Conservation (phyloP, 2,113 vertebrate species). For the Podarcis muralis region DNA sequence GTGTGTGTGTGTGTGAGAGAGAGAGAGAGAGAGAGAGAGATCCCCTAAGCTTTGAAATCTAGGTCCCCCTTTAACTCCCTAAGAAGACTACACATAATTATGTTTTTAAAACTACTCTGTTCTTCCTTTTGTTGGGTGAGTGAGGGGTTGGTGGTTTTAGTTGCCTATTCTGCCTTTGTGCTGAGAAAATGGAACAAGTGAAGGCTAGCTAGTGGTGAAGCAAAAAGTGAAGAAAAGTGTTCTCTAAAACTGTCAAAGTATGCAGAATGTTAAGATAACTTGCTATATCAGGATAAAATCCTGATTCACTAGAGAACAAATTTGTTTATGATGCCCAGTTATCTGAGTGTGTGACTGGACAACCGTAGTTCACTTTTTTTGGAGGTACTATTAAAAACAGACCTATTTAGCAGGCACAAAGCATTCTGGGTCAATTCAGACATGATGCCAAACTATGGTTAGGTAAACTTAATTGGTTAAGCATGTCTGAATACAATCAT, state of each 20-base stretch:
- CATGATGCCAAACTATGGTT: neutral
- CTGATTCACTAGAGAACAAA: neutral
- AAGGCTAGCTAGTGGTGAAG: neutral
- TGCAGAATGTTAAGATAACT: neutral
- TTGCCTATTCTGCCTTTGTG: neutral
- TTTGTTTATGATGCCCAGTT: neutral
- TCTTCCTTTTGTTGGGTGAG: neutral
- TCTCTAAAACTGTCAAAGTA: too few species aligned
- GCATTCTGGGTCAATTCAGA: neutral
- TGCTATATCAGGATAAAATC: neutral
- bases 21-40: too few species aligned
- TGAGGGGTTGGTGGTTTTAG: neutral
- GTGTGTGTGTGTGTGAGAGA: neutral
- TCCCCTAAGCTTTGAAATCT: neutral
- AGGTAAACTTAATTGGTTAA: neutral
- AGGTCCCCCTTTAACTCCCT: neutral
- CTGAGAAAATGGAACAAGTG: neutral
- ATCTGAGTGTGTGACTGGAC: neutral
- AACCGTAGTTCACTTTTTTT: neutral
- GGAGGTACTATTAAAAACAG: neutral
- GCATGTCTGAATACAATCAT: neutral
- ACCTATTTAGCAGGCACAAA: neutral
- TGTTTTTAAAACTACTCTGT: neutral
- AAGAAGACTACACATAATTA: neutral
- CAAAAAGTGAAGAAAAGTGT: neutral